These are phyloP conservation scores for Yponomeuta plumbellus DNA, from an alignment of 2,888 invertebrate genomes.

Conservation along the genomic window DNA sequence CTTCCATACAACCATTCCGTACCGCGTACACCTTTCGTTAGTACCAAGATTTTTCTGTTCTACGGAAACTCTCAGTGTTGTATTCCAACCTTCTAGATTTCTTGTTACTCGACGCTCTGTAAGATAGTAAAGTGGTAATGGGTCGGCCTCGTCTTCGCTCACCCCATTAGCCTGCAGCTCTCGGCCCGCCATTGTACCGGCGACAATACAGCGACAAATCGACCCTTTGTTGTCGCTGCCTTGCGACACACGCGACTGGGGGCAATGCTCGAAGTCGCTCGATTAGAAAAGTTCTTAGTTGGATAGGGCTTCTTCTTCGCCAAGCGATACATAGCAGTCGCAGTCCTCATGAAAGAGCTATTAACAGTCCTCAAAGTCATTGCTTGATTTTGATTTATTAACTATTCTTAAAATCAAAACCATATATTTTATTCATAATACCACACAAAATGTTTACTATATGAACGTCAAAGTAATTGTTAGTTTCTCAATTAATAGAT, in stretches of 20 bases:
- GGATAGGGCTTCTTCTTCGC: not conserved
- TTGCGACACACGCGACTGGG: constrained; percentile 23
- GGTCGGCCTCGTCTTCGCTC: constrained; percentile 21
- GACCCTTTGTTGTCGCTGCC: constrained; percentile 23
- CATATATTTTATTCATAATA: too few relatives aligned
- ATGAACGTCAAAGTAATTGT: too few relatives aligned
- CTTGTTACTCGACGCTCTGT: not conserved
- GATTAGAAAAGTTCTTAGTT: not conserved
- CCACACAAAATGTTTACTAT: too few relatives aligned
- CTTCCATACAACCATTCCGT: too few relatives aligned
- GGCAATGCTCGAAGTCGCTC: constrained; percentile 18
- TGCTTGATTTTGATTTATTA: too few relatives aligned
- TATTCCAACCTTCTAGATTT: not conserved
- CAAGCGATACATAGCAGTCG: too few relatives aligned
- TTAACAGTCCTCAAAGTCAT: too few relatives aligned
- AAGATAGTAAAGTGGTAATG: not conserved
- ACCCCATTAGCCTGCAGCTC: constrained; percentile 21
- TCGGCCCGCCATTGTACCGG: constrained; percentile 23
- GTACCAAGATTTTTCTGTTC: not conserved
- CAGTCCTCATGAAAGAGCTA: too few relatives aligned
- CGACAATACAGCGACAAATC: constrained; percentile 25
- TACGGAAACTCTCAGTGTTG: not conserved
- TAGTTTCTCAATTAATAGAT: too few relatives aligned
- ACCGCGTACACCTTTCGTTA: too few relatives aligned
- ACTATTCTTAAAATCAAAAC: too few relatives aligned